A percentile compares a stretch with the other conserved stretches of the same genome.
These are phyloP conservation scores for Baronia brevicornis DNA, from an alignment of 2,888 invertebrate species.

Conservation along the genomic window DNA sequence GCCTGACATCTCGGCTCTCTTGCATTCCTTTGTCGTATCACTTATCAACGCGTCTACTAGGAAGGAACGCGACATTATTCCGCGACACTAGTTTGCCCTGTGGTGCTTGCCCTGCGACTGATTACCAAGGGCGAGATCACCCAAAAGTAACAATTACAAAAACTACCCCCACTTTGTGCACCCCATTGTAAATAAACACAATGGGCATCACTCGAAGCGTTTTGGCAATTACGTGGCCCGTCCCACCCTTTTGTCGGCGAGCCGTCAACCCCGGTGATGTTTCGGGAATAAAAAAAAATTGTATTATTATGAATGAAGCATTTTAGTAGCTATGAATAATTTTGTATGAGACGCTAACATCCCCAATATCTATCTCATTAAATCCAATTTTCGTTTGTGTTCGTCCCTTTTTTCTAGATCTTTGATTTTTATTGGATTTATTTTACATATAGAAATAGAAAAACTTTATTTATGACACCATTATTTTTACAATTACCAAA, in stretches of 20 bases:
- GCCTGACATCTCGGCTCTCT: slow-evolving; percentile 49
- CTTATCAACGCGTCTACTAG: slow-evolving; percentile 87
- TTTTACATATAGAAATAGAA: slow-evolving; percentile 4
- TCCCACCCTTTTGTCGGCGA: slow-evolving; percentile 72
- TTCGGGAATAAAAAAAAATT: slow-evolving; percentile 44
- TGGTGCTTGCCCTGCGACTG: slow-evolving; percentile 49
- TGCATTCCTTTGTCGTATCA: slow-evolving; percentile 68
- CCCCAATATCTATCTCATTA: slow-evolving; percentile 72
- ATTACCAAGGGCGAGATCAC: slow-evolving; percentile 43
- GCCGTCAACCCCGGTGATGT: slow-evolving; percentile 63
- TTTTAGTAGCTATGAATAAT: slow-evolving; percentile 75
- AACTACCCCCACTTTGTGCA: slow-evolving; percentile 73
- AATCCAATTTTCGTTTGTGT: slow-evolving; percentile 48
- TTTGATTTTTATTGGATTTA: slow-evolving; percentile 10
- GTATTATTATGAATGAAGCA: slow-evolving; percentile 60
- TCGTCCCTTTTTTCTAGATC: slow-evolving; percentile 7
- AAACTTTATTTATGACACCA: no score
- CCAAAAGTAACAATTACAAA: slow-evolving; percentile 69
- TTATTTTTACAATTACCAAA: no score
- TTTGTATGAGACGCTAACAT: slow-evolving; percentile 67
- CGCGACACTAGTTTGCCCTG: slow-evolving; percentile 21
- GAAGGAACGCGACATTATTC: slow-evolving; percentile 86
- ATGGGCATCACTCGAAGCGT: slow-evolving; percentile 71
- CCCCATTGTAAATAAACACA: slow-evolving; percentile 72
- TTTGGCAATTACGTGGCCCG: slow-evolving; percentile 74